phyloP scores from a whole-genome alignment of 2,797 vertebrate genomes.

The Hipposideros larvatus region DNA sequence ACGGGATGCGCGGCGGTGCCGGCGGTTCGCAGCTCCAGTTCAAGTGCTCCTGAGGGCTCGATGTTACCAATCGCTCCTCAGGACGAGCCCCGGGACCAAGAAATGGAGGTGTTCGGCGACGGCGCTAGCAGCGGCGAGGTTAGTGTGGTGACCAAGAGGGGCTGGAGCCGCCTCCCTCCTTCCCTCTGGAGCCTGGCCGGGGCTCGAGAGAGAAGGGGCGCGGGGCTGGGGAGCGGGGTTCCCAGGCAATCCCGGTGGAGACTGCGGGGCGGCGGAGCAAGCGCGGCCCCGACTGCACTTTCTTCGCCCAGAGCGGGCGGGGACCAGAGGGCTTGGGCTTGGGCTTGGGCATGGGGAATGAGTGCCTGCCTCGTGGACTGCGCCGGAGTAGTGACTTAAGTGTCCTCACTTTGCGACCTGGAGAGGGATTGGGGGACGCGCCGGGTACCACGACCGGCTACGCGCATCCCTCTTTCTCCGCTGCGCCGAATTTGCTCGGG shows the following conservation, averaged over 20 bases:
- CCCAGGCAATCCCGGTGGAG: neutral
- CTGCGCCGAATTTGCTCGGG: neutral
- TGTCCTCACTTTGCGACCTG: constrained; percentile 59
- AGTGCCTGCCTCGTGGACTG: neutral
- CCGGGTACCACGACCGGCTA: neutral
- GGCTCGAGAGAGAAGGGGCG: neutral
- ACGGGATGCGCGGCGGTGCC: constrained; percentile 33
- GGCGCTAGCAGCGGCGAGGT: neutral
- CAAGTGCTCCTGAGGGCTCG: neutral
- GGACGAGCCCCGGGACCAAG: constrained; percentile 90
- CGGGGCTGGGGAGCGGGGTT: neutral
- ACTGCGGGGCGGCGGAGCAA: neutral
- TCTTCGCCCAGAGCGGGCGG: neutral
- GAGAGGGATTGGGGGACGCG: neutral
- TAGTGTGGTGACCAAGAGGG: neutral
- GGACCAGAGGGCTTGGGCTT: neutral
- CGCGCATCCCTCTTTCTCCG: neutral
- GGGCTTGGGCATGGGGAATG: neutral
- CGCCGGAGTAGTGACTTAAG: constrained; percentile 59
- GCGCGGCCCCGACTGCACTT: neutral
- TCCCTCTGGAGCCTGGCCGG: neutral
- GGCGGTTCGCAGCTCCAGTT: neutral
- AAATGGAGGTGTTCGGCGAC: constrained; percentile 92
- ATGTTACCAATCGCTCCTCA: constrained; percentile 91
- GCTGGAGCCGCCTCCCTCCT: neutral